phyloP scores from a whole-genome alignment of 2,113 vertebrate genomes.

The Bos javanicus region DNA sequence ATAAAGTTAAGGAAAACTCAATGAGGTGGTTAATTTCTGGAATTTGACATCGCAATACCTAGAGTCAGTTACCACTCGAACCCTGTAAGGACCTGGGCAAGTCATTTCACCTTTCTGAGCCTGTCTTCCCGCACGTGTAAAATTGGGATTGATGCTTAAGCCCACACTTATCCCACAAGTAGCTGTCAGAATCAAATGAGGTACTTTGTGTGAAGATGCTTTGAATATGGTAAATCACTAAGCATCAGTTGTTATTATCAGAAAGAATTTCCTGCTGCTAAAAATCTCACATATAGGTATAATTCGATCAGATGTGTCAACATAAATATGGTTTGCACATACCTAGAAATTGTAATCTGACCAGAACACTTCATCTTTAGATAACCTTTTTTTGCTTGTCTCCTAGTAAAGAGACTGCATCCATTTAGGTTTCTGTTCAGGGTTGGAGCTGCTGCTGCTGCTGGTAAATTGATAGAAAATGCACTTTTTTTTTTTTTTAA shows the following conservation, averaged over 20 bases:
- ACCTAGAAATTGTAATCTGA: neutral
- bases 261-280: neutral
- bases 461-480: constrained; percentile 40
- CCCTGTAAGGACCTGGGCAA: neutral
- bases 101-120: neutral
- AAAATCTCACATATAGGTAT: neutral
- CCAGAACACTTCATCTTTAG: neutral
- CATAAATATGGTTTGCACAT: neutral
- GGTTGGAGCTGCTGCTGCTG: neutral
- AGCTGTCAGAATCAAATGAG: neutral
- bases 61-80: neutral
- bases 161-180: neutral
- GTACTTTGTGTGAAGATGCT: neutral
- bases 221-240: neutral
- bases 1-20: neutral
- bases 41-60: neutral
- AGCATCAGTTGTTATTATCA: neutral
- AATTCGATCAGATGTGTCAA: neutral
- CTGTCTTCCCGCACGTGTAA: neutral
- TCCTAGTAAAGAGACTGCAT: constrained; percentile 33
- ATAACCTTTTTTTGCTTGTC: constrained; percentile 27
- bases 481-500: neutral
- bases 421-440: constrained; percentile 36
- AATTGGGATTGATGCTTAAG: neutral
- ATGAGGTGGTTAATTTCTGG: neutral